phyloP scores from a whole-genome alignment of 2,888 invertebrate genomes.

The Amorpha juglandis region DNA sequence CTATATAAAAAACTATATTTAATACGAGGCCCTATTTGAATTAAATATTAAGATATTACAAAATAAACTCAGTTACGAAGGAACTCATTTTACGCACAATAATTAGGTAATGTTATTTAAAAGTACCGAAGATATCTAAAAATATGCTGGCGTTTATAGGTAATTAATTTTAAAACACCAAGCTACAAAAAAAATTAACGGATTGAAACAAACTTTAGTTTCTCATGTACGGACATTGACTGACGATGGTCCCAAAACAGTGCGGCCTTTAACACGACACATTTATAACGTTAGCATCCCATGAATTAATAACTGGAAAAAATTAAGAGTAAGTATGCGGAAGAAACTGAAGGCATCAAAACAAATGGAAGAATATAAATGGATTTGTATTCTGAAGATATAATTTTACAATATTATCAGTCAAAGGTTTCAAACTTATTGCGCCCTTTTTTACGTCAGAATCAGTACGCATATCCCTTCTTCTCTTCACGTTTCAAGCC shows the following conservation, averaged over 20 bases:
- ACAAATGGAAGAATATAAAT: neutral
- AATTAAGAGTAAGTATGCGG: neutral
- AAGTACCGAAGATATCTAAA: too few species aligned
- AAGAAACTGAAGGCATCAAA: neutral
- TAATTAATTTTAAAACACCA: neutral
- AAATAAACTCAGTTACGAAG: too few species aligned
- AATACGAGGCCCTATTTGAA: too few species aligned
- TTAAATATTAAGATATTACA: too few species aligned
- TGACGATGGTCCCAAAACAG: constrained; percentile 14
- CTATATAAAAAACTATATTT: too few species aligned
- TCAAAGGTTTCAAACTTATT: too few species aligned
- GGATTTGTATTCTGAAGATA: too few species aligned
- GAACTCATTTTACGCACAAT: too few species aligned
- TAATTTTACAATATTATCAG: too few species aligned
- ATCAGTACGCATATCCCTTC: constrained; percentile 73
- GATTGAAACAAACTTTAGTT: neutral
- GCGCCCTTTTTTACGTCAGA: neutral
- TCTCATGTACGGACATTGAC: constrained; percentile 2
- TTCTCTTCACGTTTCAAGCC: constrained; percentile 71
- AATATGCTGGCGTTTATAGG: too few species aligned
- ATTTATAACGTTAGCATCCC: neutral
- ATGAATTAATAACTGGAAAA: neutral
- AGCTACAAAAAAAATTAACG: neutral
- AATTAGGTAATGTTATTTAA: too few species aligned
- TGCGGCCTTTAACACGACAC: neutral